Evolutionary conservation across 2,113 vertebrate genomes (phyloP).

Genomic region (Panurus biarmicus): DNA sequence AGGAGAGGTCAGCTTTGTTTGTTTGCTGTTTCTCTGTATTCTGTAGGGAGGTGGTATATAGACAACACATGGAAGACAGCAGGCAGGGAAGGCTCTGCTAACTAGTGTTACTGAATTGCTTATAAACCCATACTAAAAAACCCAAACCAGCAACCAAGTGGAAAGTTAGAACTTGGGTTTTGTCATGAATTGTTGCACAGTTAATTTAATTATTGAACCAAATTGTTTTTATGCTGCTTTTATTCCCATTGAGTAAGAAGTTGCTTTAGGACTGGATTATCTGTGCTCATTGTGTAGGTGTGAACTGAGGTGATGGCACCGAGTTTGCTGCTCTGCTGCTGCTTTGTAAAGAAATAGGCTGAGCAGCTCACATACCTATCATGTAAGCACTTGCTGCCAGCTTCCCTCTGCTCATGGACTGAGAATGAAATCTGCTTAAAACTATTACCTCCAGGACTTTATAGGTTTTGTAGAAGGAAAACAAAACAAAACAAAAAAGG

Average conservation of each 20-base stretch:
- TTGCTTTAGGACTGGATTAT: slow-evolving; percentile 34
- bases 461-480: slow-evolving; percentile 19
- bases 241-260: background rate
- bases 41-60: background rate
- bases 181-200: background rate
- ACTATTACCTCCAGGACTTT: slow-evolving; percentile 63
- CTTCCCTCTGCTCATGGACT: slow-evolving; percentile 34
- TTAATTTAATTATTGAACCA: slow-evolving; percentile 10
- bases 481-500: background rate
- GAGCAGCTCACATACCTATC: slow-evolving; percentile 62
- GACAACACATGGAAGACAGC: background rate
- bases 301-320: slow-evolving; percentile 26
- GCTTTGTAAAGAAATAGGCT: background rate
- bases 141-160: background rate
- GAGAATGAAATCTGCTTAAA: slow-evolving; percentile 62
- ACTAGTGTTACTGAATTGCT: background rate
- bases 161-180: background rate
- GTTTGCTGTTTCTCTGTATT: background rate
- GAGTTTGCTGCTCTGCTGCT: slow-evolving; percentile 40
- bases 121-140: background rate
- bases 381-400: slow-evolving; percentile 64
- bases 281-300: background rate
- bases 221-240: background rate
- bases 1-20: background rate
- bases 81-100: background rate